Evolutionary conservation across 1,140 invertebrate species (phyloP).

Genomic region (Globodera rostochiensis): DNA sequence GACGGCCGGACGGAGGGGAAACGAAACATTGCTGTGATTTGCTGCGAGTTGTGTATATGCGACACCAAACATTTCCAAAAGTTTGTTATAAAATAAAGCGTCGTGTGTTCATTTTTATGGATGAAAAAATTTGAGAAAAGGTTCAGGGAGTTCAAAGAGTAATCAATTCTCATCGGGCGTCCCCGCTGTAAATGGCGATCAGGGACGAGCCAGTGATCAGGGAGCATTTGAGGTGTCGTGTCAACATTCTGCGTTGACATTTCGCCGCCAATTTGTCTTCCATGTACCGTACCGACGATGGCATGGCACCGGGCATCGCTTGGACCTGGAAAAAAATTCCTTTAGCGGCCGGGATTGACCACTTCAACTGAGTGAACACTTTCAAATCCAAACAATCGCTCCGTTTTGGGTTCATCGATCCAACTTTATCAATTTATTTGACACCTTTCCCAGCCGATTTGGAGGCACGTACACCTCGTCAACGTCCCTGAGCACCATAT

Average conservation of each 20-base stretch:
- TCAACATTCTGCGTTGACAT: not conserved
- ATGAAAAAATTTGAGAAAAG: not conserved
- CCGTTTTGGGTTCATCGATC: too few species aligned
- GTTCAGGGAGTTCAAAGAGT: not conserved
- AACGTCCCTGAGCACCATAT: constrained; percentile 83
- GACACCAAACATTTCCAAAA: not conserved
- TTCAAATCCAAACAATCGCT: too few species aligned
- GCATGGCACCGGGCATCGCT: constrained; percentile 31
- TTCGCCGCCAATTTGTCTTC: not conserved
- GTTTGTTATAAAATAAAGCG: too few species aligned
- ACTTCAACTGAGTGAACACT: too few species aligned
- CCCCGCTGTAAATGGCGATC: constrained; percentile 29
- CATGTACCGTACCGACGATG: constrained; percentile 66
- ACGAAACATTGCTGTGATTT: not conserved
- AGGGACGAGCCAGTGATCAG: constrained; percentile 38
- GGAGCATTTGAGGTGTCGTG: constrained; percentile 43
- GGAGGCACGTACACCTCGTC: constrained; percentile 74
- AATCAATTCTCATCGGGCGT: not conserved
- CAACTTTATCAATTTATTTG: not conserved
- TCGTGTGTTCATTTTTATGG: too few species aligned
- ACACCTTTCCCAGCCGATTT: constrained; percentile 25
- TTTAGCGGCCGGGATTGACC: too few species aligned
- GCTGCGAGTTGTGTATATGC: not conserved
- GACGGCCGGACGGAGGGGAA: not conserved
- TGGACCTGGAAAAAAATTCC: constrained; percentile 11